These are phyloP conservation scores for Acinonyx jubatus DNA, from an alignment of 2,113 vertebrate genomes.

Conservation along the genomic window DNA sequence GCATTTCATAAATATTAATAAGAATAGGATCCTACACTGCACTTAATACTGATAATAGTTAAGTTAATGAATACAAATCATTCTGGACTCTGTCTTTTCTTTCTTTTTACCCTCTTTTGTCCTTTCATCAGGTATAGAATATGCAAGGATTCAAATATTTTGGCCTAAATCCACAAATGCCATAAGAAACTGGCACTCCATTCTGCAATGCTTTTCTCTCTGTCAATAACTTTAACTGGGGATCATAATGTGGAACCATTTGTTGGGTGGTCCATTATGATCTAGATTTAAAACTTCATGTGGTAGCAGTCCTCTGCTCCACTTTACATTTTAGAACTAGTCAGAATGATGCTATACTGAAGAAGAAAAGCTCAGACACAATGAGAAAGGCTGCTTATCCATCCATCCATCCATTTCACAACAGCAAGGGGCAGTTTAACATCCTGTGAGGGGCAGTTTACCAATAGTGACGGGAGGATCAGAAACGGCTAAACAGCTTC, in stretches of 20 bases:
- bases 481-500: conserved; percentile 56
- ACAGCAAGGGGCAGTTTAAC: conserved; percentile 31
- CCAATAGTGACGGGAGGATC: background rate
- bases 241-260: conserved; percentile 63
- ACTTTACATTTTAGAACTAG: conserved; percentile 48
- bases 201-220: conserved; percentile 63
- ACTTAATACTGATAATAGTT: conserved; percentile 42
- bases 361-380: conserved; percentile 31
- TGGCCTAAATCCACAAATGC: conserved; percentile 65
- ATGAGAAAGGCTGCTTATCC: conserved; percentile 44
- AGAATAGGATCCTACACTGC: background rate
- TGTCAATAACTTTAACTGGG: conserved; percentile 63
- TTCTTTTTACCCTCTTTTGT: background rate
- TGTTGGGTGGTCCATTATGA: conserved; percentile 47
- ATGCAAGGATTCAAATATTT: conserved; percentile 56
- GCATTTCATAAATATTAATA: conserved; percentile 43
- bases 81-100: conserved; percentile 29
- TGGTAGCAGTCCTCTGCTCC: background rate
- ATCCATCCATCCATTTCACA: conserved; percentile 42
- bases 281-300: conserved; percentile 56
- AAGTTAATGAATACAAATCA: conserved; percentile 31
- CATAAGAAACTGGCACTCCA: conserved; percentile 68
- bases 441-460: background rate
- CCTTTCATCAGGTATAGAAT: conserved; percentile 48
- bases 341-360: conserved; percentile 8